Percentiles rank a stretch among this genome's conserved stretches.
phyloP scores from a whole-genome alignment of 2,113 vertebrate genomes.

The Serilophus lunatus region DNA sequence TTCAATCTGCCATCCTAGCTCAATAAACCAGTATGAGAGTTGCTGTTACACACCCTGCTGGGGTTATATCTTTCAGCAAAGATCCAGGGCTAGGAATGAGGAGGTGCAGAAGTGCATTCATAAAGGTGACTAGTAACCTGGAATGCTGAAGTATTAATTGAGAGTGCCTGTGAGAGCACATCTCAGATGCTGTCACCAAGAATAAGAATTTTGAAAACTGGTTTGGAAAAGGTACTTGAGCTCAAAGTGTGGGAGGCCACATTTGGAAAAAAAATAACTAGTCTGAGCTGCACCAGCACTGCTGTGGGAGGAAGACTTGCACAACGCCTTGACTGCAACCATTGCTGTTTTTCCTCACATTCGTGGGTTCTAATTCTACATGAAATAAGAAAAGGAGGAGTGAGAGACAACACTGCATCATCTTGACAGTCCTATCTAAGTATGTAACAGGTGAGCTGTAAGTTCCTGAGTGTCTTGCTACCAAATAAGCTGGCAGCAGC shows the following conservation, averaged over 20 bases:
- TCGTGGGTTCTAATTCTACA: background rate
- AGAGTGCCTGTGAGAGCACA: background rate
- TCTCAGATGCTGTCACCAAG: background rate
- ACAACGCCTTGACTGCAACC: constrained; percentile 9
- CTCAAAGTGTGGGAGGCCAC: background rate
- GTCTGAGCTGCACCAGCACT: background rate
- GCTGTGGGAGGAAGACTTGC: background rate
- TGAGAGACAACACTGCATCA: constrained; percentile 1
- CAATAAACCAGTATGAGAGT: background rate
- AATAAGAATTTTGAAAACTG: background rate
- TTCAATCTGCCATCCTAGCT: background rate
- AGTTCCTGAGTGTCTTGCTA: background rate
- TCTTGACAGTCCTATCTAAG: constrained; percentile 9
- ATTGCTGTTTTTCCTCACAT: background rate
- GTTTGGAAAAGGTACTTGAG: background rate
- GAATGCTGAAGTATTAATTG: background rate
- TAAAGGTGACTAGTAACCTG: background rate
- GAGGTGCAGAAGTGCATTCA: background rate
- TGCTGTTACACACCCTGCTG: background rate
- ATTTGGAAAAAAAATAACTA: background rate
- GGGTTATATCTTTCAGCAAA: background rate
- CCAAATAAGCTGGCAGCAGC: background rate
- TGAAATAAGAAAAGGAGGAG: background rate
- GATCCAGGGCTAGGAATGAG: background rate
- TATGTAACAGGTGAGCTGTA: background rate